These are phyloP conservation scores for Numida meleagris DNA, from an alignment of 2,113 vertebrate species.

Conservation along the genomic window DNA sequence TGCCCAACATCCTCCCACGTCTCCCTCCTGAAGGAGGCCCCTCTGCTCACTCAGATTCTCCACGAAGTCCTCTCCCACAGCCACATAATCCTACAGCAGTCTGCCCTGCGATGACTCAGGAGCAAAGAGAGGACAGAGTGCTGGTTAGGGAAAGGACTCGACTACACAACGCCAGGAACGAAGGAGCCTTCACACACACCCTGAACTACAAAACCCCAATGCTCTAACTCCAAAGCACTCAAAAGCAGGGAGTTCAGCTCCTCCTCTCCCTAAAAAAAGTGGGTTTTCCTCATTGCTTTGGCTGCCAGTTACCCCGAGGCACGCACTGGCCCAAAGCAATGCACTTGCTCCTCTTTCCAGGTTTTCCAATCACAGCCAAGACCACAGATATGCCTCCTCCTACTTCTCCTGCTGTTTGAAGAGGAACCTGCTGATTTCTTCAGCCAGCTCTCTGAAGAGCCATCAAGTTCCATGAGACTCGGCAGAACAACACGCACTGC, in stretches of 20 bases:
- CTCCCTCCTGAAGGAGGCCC: neutral
- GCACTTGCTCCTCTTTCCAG: neutral
- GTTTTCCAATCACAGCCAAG: neutral
- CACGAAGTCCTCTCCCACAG: neutral
- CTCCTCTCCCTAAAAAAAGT: neutral
- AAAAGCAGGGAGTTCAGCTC: rapidly evolving
- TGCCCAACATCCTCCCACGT: neutral
- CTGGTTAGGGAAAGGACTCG: neutral
- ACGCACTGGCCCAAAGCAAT: rapidly evolving
- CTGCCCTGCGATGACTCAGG: neutral
- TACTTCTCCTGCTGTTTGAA: neutral
- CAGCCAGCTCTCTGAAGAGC: neutral
- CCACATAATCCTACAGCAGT: neutral
- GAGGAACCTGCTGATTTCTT: neutral
- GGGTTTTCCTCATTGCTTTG: neutral
- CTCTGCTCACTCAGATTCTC: neutral
- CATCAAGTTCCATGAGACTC: neutral
- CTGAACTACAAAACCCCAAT: neutral
- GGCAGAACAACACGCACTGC: neutral
- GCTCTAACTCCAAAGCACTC: neutral
- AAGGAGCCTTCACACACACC: neutral
- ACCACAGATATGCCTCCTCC: neutral
- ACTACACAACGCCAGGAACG: neutral
- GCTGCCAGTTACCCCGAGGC: neutral
- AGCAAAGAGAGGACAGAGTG: neutral